Evolutionary conservation across 2,888 invertebrate genomes (phyloP), one percentile per base, ranked within the genome.

Genomic region (Brachycybe producta): DNA sequence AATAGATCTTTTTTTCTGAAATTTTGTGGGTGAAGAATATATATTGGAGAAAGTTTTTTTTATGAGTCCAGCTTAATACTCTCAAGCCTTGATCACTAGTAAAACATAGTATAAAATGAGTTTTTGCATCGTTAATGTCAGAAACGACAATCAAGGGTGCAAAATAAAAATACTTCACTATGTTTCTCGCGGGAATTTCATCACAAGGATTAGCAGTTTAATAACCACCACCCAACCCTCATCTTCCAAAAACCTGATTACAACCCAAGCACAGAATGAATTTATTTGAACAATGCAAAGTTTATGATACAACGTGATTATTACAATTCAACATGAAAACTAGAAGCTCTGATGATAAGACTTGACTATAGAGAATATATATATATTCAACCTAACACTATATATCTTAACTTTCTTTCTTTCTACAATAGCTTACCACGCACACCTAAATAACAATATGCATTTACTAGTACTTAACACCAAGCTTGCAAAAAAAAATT

Each of bases 231-330:
- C 8, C 32, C 8, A 30, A 8, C 32, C 32, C 32, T 30, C 32
- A 24, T 43, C 43, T n/a, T n/a, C n/a, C n/a, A n/a, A n/a, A n/a
- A n/a, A n/a, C n/a, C 43, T 43, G 43, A 43, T 43, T 43, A 43
- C n/a, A n/a, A n/a, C 5, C 28, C 13, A 15, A 43, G 27, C 24
- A 43, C 43, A 24, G 19, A 28, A 43, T 30, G 43, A 43, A 43
- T 43, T 43, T 43, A 43, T n/a, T n/a, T 15, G 43, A 43, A 43
- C 42, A 42, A 43, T 28, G 28, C n/a, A 3, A 27, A n/a, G n/a
- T 28, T 43, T 43, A 28, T 27, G 43, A 43, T 28, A 28, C 43
- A 15, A 17, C 7, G 2, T n/a, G 27, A 43, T 43, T 43, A 43
- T 43, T 43, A 43, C 27, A 43, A 43, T 43, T 43, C 30, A n/a